phyloP scores from a whole-genome alignment of 64 coral and sea anemone species.

The Montipora foliosa region DNA sequence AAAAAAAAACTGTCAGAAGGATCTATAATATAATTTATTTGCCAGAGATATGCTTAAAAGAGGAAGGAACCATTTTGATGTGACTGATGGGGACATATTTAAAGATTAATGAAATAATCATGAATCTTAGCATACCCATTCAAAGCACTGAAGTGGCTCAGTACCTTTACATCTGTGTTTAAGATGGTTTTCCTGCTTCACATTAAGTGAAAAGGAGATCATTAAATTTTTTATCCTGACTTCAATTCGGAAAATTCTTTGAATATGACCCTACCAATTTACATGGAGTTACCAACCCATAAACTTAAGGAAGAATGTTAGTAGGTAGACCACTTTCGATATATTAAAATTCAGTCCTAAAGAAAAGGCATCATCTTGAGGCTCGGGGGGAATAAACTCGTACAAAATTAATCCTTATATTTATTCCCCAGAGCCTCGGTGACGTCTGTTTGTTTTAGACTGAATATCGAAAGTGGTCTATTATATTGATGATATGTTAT shows the following conservation, averaged over 20 bases:
- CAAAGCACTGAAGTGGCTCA: not conserved
- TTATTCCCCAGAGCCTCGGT: too few relatives aligned
- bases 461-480: too few relatives aligned
- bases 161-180: not conserved
- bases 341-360: too few relatives aligned
- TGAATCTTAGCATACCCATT: not conserved
- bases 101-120: not conserved
- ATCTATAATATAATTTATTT: constrained; percentile 39
- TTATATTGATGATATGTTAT: not conserved
- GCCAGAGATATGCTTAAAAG: not conserved
- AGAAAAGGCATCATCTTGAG: too few relatives aligned
- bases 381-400: too few relatives aligned
- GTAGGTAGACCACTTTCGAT: too few relatives aligned
- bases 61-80: not conserved
- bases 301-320: not conserved
- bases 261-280: not conserved
- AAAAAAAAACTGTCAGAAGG: not conserved
- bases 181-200: not conserved
- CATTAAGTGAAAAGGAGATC: not conserved
- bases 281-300: not conserved
- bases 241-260: not conserved
- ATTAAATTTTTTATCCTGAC: not conserved
- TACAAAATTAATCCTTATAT: too few relatives aligned
- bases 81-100: not conserved
- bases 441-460: too few relatives aligned